These are phyloP conservation scores for Decapterus maruadsi DNA, from an alignment of 2,797 vertebrate species.

Conservation along the genomic window DNA sequence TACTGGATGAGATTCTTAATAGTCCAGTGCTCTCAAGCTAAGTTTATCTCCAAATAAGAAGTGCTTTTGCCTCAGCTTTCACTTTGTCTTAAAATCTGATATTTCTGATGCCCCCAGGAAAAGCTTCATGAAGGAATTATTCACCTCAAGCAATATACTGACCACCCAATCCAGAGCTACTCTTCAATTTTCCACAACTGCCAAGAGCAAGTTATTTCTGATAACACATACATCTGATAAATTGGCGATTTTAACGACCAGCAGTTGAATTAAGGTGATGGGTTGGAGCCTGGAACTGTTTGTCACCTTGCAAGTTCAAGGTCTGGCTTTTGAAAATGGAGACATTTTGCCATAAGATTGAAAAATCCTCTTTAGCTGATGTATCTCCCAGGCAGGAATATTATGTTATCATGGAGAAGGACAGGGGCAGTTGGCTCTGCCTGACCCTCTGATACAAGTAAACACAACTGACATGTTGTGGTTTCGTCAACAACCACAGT, in stretches of 20 bases:
- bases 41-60: slow-evolving; percentile 33
- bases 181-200: slow-evolving; percentile 70
- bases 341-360: slow-evolving; percentile 78
- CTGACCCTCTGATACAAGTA: slow-evolving; percentile 27
- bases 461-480: slow-evolving; percentile 25
- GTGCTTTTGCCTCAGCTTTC: slow-evolving; percentile 5
- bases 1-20: not conserved
- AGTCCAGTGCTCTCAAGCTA: not conserved
- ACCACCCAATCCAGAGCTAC: slow-evolving; percentile 52
- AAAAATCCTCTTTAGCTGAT: slow-evolving; percentile 75
- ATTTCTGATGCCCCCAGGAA: slow-evolving; percentile 33
- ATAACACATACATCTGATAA: slow-evolving; percentile 78
- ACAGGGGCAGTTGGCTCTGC: slow-evolving; percentile 9
- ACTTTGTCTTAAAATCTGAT: slow-evolving; percentile 56
- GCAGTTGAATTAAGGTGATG: slow-evolving; percentile 71
- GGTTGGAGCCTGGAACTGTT: slow-evolving; percentile 71
- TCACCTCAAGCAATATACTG: slow-evolving; percentile 65
- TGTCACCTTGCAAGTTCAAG: slow-evolving; percentile 83
- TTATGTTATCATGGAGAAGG: slow-evolving; percentile 54
- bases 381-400: slow-evolving; percentile 60
- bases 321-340: slow-evolving; percentile 74
- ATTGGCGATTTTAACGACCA: slow-evolving; percentile 72
- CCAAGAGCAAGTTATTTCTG: slow-evolving; percentile 72
- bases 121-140: slow-evolving; percentile 58
- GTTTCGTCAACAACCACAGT: slow-evolving; percentile 5